Conservation (phyloP, 2,797 vertebrate species). For the Rousettus madagascariensis region DNA sequence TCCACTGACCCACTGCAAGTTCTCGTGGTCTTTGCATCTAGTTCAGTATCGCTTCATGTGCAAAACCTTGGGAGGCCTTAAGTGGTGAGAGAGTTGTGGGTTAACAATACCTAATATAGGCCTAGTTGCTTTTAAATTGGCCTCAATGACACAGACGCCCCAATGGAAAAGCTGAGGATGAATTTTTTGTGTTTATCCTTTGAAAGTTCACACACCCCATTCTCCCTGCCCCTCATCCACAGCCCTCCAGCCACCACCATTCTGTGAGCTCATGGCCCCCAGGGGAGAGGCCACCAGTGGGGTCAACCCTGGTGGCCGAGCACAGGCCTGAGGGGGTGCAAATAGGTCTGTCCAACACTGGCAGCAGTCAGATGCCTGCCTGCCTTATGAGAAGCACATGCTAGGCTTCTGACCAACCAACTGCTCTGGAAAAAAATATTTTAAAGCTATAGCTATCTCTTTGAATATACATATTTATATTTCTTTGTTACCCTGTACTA, state of each 20-base stretch:
- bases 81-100: not conserved
- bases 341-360: too few relatives aligned
- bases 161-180: not conserved
- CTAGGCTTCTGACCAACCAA: not conserved
- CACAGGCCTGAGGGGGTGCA: too few relatives aligned
- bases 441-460: not conserved
- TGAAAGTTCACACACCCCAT: not conserved
- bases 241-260: rapidly evolving
- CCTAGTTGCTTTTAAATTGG: not conserved
- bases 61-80: not conserved
- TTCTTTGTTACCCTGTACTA: not conserved
- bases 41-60: not conserved
- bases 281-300: not conserved
- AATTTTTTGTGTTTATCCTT: not conserved
- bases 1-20: not conserved
- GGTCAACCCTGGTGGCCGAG: not conserved
- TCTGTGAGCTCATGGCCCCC: not conserved
- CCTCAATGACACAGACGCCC: not conserved
- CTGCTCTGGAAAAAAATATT: not conserved
- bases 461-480: not conserved
- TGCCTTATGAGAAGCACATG: rapidly evolving
- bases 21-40: not conserved
- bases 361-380: not conserved
- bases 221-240: not conserved
- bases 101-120: not conserved